Percentiles rank a stretch among this genome's conserved stretches.
Evolutionary conservation across 2,888 invertebrate genomes (phyloP).

Genomic region (Tromatobia lineatoria): DNA sequence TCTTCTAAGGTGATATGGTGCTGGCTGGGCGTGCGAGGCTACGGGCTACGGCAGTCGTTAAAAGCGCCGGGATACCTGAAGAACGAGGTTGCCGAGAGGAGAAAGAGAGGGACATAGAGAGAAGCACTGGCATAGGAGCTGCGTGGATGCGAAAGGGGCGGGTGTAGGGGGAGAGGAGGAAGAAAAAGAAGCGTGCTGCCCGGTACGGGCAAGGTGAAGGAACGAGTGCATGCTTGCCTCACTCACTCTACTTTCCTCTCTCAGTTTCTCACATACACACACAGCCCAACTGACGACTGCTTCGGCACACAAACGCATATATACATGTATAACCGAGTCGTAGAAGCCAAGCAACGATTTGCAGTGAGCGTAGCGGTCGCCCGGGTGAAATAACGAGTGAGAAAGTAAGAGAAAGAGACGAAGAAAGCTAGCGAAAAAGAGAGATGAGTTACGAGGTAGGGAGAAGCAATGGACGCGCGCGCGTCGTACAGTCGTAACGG

Average conservation of each 20-base stretch:
- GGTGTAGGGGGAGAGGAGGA: background rate
- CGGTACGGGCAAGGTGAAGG: conserved; percentile 78
- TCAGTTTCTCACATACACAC: conserved; percentile 36
- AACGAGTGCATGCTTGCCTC: conserved; percentile 76
- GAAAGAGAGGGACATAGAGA: conserved; percentile 45
- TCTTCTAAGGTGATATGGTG: conserved; percentile 52
- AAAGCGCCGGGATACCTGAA: conserved; percentile 81
- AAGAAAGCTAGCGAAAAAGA: conserved; percentile 41
- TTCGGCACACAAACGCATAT: background rate
- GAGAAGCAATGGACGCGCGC: conserved; percentile 15
- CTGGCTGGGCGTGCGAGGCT: conserved; percentile 58
- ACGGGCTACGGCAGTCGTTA: conserved; percentile 74
- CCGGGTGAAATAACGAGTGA: conserved; percentile 51
- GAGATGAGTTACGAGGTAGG: conserved; percentile 48
- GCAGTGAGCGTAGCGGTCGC: conserved; percentile 8
- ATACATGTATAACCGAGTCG: background rate
- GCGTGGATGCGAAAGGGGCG: conserved; percentile 1
- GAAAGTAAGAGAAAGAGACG: conserved; percentile 43
- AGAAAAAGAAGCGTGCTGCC: conserved; percentile 54
- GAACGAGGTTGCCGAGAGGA: conserved; percentile 79
- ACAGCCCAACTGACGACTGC: background rate
- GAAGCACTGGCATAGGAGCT: conserved; percentile 18
- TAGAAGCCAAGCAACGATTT: conserved; percentile 29
- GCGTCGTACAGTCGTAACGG: conserved; percentile 45
- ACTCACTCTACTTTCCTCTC: conserved; percentile 49